A percentile compares a stretch with the other conserved stretches of the same genome.
Evolutionary conservation across 2,113 vertebrate species (phyloP).

Genomic region (Pygoscelis antarcticus): DNA sequence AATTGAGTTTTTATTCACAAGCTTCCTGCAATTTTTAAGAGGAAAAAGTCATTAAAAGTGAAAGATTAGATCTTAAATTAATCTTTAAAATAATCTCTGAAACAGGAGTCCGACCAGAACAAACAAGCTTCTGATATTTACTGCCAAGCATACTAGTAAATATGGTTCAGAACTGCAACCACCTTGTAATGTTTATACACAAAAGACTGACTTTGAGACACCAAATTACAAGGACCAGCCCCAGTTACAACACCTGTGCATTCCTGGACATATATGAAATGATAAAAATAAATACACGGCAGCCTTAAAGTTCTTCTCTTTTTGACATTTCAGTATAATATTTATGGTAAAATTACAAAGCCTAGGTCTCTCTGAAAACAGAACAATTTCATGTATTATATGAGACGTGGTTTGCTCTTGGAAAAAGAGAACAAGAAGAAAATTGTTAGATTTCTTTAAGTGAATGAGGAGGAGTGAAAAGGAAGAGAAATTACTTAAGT

Average conservation of each 20-base stretch:
- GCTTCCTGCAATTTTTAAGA: not conserved
- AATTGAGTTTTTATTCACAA: not conserved
- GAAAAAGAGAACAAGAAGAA: not conserved
- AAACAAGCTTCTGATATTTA: not conserved
- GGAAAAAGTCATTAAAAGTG: not conserved
- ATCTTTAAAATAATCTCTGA: not conserved
- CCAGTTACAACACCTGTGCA: not conserved
- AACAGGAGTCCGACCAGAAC: not conserved
- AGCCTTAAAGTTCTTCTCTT: not conserved
- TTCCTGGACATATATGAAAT: not conserved
- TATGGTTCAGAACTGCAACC: not conserved
- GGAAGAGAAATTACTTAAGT: not conserved
- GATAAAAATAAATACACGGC: not conserved
- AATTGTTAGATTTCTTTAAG: not conserved
- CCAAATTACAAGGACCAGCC: not conserved
- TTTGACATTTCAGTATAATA: not conserved
- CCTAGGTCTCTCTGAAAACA: not conserved
- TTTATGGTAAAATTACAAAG: not conserved
- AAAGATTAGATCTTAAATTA: not conserved
- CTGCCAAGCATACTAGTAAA: not conserved
- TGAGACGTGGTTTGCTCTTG: not conserved
- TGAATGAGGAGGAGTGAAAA: not conserved
- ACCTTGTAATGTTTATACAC: not conserved
- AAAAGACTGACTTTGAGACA: not conserved
- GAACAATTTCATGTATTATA: not conserved